Percentiles rank a stretch among this genome's conserved stretches.
These are phyloP conservation scores for Amaurobius ferox DNA, from an alignment of 2,888 invertebrate species.

Conservation along the genomic window DNA sequence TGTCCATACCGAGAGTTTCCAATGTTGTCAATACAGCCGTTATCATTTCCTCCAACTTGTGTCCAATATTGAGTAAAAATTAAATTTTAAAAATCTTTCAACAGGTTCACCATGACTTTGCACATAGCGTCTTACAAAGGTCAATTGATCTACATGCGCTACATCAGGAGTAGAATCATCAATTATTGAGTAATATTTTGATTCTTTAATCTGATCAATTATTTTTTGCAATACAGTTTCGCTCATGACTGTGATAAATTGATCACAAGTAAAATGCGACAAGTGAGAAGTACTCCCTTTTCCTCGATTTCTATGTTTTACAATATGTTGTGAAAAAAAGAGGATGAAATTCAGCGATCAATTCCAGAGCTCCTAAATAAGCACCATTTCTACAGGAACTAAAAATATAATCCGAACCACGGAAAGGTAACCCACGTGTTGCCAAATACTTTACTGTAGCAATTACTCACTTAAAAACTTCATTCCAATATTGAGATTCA, in stretches of 20 bases:
- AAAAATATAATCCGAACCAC: too few species aligned
- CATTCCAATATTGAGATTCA: too few species aligned
- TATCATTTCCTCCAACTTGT: neutral
- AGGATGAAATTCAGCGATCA: too few species aligned
- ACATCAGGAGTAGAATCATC: constrained; percentile 24
- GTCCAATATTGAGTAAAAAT: neutral
- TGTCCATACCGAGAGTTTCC: neutral
- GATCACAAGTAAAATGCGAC: constrained; percentile 75
- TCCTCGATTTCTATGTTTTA: too few species aligned
- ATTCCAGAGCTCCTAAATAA: too few species aligned
- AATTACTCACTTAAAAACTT: too few species aligned
- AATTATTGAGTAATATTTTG: constrained; percentile 3
- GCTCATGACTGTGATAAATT: constrained; percentile 76
- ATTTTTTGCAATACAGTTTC: constrained; percentile 74
- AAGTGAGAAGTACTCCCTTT: too few species aligned
- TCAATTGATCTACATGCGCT: constrained; percentile 12
- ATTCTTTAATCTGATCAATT: constrained; percentile 53
- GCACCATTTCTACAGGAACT: too few species aligned
- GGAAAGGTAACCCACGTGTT: too few species aligned
- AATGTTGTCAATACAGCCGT: neutral
- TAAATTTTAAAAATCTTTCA: neutral
- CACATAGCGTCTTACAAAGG: neutral
- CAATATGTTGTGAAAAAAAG: too few species aligned
- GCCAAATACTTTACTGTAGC: too few species aligned
- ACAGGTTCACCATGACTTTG: neutral